Conservation (phyloP, 2,113 vertebrate genomes). For the Anhinga anhinga region DNA sequence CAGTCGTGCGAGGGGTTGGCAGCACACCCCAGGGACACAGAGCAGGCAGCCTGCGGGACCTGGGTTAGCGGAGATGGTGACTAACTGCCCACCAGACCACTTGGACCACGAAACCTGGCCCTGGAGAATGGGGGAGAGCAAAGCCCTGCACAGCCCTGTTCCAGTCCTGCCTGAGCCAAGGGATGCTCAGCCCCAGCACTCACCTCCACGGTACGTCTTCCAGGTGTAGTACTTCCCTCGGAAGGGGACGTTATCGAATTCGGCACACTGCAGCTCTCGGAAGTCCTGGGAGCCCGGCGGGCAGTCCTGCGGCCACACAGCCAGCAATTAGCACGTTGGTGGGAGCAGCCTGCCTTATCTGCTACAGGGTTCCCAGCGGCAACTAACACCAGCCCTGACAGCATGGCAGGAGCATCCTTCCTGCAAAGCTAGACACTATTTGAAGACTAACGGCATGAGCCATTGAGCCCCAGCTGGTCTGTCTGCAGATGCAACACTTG, state of each 20-base stretch:
- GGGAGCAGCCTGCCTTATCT: background rate
- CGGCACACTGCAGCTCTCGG: constrained; percentile 90
- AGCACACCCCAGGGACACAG: background rate
- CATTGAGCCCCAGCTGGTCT: too few relatives aligned
- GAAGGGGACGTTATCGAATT: constrained; percentile 92
- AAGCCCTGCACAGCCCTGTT: background rate
- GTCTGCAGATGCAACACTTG: background rate
- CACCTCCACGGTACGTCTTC: constrained; percentile 95
- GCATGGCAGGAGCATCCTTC: background rate
- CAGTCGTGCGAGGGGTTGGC: background rate
- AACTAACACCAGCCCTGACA: background rate
- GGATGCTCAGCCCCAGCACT: constrained; percentile 20
- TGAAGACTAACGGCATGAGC: background rate
- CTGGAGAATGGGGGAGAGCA: rapidly evolving
- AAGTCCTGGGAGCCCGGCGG: constrained; percentile 90
- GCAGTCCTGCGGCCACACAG: constrained; percentile 81
- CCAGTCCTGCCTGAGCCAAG: background rate
- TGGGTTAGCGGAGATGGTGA: background rate
- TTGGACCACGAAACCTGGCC: rapidly evolving
- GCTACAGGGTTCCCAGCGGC: background rate
- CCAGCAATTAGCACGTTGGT: rapidly evolving
- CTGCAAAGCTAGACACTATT: background rate
- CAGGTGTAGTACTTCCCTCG: constrained; percentile 97
- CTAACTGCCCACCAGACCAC: background rate
- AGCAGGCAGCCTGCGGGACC: rapidly evolving